These are phyloP conservation scores for Martes martes DNA, from an alignment of 2,113 vertebrate species.

Conservation along the genomic window DNA sequence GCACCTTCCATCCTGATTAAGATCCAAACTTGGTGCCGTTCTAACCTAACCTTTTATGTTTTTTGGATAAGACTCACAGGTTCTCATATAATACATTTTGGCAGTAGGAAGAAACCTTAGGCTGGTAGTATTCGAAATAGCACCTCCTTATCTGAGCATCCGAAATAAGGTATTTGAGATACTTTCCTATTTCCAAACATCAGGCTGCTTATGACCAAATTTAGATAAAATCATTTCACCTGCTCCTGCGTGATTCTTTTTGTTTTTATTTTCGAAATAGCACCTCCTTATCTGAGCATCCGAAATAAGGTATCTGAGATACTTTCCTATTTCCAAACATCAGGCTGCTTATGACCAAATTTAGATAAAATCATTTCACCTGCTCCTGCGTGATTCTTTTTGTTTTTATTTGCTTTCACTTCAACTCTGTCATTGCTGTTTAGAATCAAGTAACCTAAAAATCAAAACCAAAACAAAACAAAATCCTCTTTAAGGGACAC, in stretches of 20 bases:
- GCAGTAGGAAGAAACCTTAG: background rate
- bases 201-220: background rate
- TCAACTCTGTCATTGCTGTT: background rate
- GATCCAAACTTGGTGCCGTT: background rate
- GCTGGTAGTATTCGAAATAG: background rate
- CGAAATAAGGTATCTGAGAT: background rate
- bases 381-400: background rate
- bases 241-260: background rate
- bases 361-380: background rate
- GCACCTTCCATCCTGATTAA: background rate
- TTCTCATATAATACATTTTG: background rate
- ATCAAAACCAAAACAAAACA: background rate
- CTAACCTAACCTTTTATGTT: background rate
- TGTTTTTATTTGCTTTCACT: background rate
- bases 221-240: background rate
- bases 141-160: background rate
- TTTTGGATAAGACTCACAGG: background rate
- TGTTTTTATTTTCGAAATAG: background rate
- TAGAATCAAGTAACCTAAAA: slow-evolving; percentile 30
- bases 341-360: background rate
- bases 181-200: slow-evolving; percentile 11
- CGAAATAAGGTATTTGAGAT: background rate
- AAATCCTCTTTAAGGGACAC: background rate
- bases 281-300: background rate
- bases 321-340: slow-evolving; percentile 11